Evolutionary conservation across 2,113 vertebrate species (phyloP).

Genomic region (Pangasianodon hypophthalmus): DNA sequence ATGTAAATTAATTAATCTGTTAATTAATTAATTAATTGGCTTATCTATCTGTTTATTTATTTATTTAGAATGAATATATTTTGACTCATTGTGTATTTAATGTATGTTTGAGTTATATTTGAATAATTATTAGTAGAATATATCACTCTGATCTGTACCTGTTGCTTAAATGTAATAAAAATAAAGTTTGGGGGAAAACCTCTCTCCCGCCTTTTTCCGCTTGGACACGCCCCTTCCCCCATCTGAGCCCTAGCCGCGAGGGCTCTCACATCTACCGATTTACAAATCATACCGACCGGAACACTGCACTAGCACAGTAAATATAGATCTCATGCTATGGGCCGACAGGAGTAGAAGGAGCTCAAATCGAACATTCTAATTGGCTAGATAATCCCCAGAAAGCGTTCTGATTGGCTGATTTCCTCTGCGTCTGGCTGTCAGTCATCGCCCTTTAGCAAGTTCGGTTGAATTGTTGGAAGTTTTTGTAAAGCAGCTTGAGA

Average conservation of each 20-base stretch:
- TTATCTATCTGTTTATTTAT: neutral
- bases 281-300: neutral
- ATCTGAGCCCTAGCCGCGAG: neutral
- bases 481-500: slow-evolving; percentile 71
- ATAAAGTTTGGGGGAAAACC: neutral
- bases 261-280: neutral
- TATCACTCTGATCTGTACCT: neutral
- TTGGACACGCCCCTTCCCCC: neutral
- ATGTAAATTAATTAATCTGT: neutral
- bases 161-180: neutral
- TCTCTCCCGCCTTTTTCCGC: slow-evolving; percentile 20
- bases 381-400: neutral
- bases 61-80: neutral
- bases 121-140: neutral
- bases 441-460: slow-evolving; percentile 68
- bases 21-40: neutral
- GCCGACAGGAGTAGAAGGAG: neutral
- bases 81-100: neutral
- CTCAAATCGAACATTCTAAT: slow-evolving; percentile 3
- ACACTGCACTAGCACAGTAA: neutral
- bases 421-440: slow-evolving; percentile 51
- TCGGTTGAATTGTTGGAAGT: slow-evolving; percentile 73
- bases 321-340: neutral
- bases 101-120: neutral
- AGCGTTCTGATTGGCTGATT: slow-evolving; percentile 21